Evolutionary conservation across 2,888 invertebrate species (phyloP).

Genomic region (Leptopilina myrica): DNA sequence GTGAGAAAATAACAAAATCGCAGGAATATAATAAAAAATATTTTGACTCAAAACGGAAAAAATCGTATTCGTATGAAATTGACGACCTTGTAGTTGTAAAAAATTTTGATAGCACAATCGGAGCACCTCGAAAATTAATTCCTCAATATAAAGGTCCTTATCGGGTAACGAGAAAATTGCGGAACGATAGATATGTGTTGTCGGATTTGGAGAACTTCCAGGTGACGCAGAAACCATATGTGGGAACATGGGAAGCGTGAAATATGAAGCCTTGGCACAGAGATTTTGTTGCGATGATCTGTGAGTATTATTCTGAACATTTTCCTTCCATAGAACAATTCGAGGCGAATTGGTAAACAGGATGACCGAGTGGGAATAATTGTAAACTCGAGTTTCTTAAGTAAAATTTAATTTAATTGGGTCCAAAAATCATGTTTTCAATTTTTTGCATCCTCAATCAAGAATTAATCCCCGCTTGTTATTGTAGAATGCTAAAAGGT

Average conservation of each 20-base stretch:
- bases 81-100: neutral
- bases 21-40: neutral
- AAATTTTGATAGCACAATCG: neutral
- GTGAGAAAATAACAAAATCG: neutral
- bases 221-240: slow-evolving; percentile 12
- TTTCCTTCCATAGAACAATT: too few relatives aligned
- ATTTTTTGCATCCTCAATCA: neutral
- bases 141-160: neutral
- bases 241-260: too few relatives aligned
- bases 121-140: neutral
- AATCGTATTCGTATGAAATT: neutral
- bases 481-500: neutral
- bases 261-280: too few relatives aligned
- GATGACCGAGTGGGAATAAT: too few relatives aligned
- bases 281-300: too few relatives aligned
- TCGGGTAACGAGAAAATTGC: neutral
- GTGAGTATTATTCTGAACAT: too few relatives aligned
- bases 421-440: neutral
- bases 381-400: too few relatives aligned
- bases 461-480: neutral
- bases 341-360: too few relatives aligned
- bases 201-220: neutral
- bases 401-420: too few relatives aligned
- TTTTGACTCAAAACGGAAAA: neutral
- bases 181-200: neutral